Conservation (phyloP, 1,140 invertebrate genomes). For the Apis florea region DNA sequence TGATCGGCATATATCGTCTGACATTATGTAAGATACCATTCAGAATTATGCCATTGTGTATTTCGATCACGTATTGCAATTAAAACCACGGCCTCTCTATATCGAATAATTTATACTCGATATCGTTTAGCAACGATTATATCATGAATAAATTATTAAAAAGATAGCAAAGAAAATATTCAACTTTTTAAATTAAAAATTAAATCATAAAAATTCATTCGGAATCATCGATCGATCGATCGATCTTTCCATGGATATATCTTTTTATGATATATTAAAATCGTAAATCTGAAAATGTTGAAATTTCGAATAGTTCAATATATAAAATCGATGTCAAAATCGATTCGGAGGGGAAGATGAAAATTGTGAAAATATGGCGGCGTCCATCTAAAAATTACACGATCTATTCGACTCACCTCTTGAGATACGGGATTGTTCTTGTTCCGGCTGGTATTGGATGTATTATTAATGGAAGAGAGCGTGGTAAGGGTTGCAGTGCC, state of each 20-base stretch:
- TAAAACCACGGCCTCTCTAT: slow-evolving; percentile 19
- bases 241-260: too few species aligned
- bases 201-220: too few species aligned
- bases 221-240: too few species aligned
- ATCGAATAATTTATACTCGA: slow-evolving; percentile 47
- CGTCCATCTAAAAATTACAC: background rate
- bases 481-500: slow-evolving; percentile 78
- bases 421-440: slow-evolving; percentile 77
- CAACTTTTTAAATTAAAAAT: too few species aligned
- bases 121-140: background rate
- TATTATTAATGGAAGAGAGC: slow-evolving; percentile 78
- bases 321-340: too few species aligned
- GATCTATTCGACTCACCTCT: slow-evolving; percentile 71
- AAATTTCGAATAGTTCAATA: too few species aligned
- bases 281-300: too few species aligned
- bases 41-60: background rate
- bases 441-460: slow-evolving; percentile 75
- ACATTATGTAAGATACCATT: background rate
- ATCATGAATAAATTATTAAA: background rate
- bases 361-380: background rate
- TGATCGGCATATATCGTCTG: background rate
- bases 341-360: too few species aligned
- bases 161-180: too few species aligned
- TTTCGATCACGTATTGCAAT: slow-evolving; percentile 14
- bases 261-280: too few species aligned